Evolutionary conservation across 2,888 invertebrate species (phyloP).

Genomic region (Chymomyza amoena): DNA sequence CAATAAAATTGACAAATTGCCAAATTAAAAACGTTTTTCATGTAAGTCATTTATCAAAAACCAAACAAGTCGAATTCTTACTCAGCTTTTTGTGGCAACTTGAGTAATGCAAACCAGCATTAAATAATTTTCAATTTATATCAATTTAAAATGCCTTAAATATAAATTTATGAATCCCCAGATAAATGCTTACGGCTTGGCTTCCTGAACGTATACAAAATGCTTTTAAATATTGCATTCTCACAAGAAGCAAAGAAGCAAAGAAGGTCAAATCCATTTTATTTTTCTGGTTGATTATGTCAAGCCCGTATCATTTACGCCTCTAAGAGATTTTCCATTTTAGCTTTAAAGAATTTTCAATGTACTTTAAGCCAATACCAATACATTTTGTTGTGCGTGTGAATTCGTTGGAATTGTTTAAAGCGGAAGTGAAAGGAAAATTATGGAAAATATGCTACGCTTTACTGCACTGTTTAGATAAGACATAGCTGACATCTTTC

Average conservation of each 20-base stretch:
- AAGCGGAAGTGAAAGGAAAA: neutral
- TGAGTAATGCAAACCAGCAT: neutral
- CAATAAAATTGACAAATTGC: neutral
- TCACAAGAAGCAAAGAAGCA: no score
- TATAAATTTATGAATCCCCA: neutral
- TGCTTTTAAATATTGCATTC: no score
- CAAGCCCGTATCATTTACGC: no score
- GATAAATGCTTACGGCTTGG: neutral
- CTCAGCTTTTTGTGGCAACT: neutral
- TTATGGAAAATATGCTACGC: conserved; percentile 7
- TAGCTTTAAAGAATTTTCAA: neutral
- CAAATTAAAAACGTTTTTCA: neutral
- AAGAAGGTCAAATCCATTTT: no score
- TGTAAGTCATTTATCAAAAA: neutral
- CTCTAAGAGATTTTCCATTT: no score
- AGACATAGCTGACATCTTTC: conserved; percentile 26
- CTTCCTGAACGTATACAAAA: neutral
- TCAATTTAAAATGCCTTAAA: neutral
- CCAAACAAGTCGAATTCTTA: neutral
- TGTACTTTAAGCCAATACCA: neutral
- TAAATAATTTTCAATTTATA: neutral
- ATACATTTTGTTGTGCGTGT: neutral
- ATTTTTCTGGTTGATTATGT: no score
- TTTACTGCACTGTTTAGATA: neutral
- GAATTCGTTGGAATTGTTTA: neutral